Evolutionary conservation across 2,888 invertebrate species (phyloP).

Genomic region (Conops quadrifasciatus): DNA sequence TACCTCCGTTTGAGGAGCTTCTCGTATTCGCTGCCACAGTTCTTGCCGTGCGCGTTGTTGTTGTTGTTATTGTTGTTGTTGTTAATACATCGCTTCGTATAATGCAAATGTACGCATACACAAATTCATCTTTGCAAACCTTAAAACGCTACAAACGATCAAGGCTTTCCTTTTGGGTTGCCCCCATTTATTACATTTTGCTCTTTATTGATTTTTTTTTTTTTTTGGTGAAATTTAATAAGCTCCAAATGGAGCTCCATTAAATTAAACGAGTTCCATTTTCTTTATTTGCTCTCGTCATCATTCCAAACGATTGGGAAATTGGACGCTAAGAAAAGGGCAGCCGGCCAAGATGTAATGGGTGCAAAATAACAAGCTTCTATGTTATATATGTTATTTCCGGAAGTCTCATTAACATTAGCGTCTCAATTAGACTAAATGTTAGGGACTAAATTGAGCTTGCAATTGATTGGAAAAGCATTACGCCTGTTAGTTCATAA

Average conservation of each 20-base stretch:
- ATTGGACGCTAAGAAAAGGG: too few species aligned
- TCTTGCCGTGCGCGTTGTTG: neutral
- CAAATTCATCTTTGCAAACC: neutral
- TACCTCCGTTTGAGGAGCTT: neutral
- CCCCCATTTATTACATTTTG: neutral
- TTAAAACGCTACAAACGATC: neutral
- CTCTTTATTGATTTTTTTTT: neutral
- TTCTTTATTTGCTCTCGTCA: neutral
- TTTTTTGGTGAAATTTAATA: neutral
- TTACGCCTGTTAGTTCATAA: too few species aligned
- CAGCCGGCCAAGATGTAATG: neutral
- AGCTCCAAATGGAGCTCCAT: slow-evolving; percentile 2
- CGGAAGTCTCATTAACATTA: too few species aligned
- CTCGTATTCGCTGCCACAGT: slow-evolving; percentile 1
- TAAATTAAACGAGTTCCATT: slow-evolving; percentile 9
- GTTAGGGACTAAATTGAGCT: too few species aligned
- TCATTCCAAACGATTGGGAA: neutral
- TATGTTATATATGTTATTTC: too few species aligned
- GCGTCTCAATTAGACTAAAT: too few species aligned
- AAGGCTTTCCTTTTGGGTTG: neutral
- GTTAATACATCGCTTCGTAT: neutral
- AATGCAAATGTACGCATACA: neutral
- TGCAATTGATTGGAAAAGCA: too few species aligned
- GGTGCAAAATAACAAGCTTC: too few species aligned
- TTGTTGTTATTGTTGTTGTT: neutral